Conservation (phyloP, 2,797 vertebrate species). For the Sitta carolinensis region DNA sequence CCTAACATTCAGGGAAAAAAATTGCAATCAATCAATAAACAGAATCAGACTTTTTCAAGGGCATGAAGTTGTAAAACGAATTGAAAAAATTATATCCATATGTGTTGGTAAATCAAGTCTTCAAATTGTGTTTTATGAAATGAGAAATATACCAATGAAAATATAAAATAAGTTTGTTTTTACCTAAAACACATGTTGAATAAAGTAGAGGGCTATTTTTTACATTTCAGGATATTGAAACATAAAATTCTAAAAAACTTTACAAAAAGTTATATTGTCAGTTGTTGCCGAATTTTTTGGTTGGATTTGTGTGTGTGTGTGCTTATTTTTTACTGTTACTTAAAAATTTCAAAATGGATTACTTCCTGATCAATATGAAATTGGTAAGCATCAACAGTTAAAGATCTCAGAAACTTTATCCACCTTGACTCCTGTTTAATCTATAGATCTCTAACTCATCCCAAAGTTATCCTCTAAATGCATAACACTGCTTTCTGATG, state of each 20-base stretch:
- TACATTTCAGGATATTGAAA: neutral
- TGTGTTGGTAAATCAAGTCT: neutral
- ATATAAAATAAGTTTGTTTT: neutral
- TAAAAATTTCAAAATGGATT: neutral
- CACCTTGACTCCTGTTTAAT: neutral
- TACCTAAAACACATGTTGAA: neutral
- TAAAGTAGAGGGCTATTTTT: neutral
- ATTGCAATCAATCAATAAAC: neutral
- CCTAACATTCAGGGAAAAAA: neutral
- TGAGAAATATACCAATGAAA: neutral
- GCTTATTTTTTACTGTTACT: neutral
- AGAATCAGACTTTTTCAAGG: neutral
- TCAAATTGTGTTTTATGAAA: neutral
- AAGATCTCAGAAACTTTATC: neutral
- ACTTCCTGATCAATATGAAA: neutral
- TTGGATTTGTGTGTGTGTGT: rapidly evolving
- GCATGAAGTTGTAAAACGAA: neutral
- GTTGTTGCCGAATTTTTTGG: neutral
- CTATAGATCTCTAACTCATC: neutral
- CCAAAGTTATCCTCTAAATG: neutral
- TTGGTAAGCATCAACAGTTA: neutral
- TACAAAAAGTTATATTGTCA: neutral
- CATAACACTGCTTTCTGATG: neutral
- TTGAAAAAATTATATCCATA: neutral
- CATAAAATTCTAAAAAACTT: neutral